Conservation (phyloP, 2,888 invertebrate genomes). For the Cheilosia pagana region DNA sequence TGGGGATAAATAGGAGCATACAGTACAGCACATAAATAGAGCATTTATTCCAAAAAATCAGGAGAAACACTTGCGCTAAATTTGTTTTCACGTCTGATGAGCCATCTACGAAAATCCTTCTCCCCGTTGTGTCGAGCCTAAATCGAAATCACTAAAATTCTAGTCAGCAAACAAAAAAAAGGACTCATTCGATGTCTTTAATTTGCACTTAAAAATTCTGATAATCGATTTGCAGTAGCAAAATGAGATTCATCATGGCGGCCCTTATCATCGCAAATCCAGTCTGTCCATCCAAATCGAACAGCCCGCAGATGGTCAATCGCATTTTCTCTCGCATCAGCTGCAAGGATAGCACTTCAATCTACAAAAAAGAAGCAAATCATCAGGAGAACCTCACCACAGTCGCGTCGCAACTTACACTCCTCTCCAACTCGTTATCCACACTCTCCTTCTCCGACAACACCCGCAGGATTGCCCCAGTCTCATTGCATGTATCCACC, state of each 20-base stretch:
- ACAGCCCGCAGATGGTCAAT: conserved; percentile 7
- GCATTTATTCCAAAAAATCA: too few relatives aligned
- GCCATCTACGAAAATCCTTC: too few relatives aligned
- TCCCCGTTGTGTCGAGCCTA: too few relatives aligned
- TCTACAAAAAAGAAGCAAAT: neutral
- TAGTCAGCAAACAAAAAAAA: too few relatives aligned
- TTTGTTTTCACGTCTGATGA: too few relatives aligned
- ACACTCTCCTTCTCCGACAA: neutral
- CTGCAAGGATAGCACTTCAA: conserved; percentile 8
- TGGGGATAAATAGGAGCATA: too few relatives aligned
- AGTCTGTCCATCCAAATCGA: conserved; percentile 6
- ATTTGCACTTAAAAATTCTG: neutral
- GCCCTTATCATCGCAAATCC: neutral
- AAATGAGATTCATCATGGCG: neutral
- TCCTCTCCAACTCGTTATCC: neutral
- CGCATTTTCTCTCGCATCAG: conserved; percentile 9
- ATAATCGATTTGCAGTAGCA: conserved; percentile 9
- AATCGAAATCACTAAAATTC: too few relatives aligned
- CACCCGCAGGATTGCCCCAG: neutral
- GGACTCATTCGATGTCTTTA: too few relatives aligned
- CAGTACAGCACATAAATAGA: too few relatives aligned
- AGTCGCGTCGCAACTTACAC: neutral
- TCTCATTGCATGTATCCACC: neutral
- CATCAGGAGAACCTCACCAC: neutral
- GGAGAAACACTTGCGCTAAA: too few relatives aligned